Percentiles rank a stretch among this genome's conserved stretches.
Evolutionary conservation across 2,797 vertebrate genomes (phyloP).

Genomic region (Pyrocephalus nanus): DNA sequence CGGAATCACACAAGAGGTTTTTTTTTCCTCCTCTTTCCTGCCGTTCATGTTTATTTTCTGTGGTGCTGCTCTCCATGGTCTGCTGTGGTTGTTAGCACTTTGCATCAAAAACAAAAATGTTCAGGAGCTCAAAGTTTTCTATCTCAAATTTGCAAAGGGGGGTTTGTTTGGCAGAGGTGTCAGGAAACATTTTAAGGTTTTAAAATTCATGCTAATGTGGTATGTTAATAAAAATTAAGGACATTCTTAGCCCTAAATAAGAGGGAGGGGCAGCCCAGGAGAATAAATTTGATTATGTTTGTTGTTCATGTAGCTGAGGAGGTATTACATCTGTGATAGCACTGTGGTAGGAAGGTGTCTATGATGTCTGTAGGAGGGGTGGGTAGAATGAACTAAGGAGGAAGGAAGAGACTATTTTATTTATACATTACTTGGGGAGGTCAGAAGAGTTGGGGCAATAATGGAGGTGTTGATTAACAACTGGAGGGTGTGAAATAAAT

Average conservation of each 20-base stretch:
- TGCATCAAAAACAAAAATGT: neutral
- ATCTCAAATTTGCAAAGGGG: slow-evolving; percentile 31
- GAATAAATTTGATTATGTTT: neutral
- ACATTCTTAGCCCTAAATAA: neutral
- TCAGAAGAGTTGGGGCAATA: neutral
- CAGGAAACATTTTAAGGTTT: slow-evolving; percentile 24
- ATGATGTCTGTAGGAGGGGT: neutral
- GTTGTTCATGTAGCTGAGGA: neutral
- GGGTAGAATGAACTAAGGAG: neutral
- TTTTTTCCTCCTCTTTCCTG: neutral
- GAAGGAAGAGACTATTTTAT: neutral
- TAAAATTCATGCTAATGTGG: neutral
- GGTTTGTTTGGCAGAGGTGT: slow-evolving; percentile 12
- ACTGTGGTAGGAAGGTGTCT: neutral
- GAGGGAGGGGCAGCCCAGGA: neutral
- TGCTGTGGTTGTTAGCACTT: slow-evolving; percentile 49
- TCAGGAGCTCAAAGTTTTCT: slow-evolving; percentile 46
- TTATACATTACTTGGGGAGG: neutral
- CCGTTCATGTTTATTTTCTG: slow-evolving; percentile 50
- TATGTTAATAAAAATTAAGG: slow-evolving; percentile 22
- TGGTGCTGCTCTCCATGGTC: slow-evolving; percentile 19
- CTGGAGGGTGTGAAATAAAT: neutral
- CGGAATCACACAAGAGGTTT: slow-evolving; percentile 14
- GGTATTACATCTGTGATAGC: neutral
- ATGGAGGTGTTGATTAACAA: neutral